Percentiles rank a stretch among this genome's conserved stretches.
phyloP scores from a whole-genome alignment of 1,140 invertebrate genomes.

The Ceratoteleas bidentatus region DNA sequence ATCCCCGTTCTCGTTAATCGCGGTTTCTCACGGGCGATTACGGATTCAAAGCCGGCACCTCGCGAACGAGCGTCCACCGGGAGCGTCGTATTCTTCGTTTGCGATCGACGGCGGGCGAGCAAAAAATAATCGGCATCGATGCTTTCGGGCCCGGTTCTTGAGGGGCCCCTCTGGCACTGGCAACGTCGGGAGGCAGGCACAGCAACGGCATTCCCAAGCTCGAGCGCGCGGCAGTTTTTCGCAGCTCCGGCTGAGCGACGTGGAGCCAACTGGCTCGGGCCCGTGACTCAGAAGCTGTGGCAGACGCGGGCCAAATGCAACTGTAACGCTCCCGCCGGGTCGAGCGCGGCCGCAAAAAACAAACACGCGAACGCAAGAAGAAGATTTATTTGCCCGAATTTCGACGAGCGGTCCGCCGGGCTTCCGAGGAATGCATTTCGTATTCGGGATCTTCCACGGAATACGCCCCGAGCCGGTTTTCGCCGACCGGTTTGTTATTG shows the following conservation, averaged over 20 bases:
- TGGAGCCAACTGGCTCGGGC: slow-evolving; percentile 40
- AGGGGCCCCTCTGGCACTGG: slow-evolving; percentile 62
- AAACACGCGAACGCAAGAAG: slow-evolving; percentile 51
- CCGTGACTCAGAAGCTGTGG: slow-evolving; percentile 71
- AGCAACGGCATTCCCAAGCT: slow-evolving; percentile 76
- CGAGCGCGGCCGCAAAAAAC: slow-evolving; percentile 33
- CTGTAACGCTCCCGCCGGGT: slow-evolving; percentile 34
- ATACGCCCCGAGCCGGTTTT: slow-evolving; percentile 68
- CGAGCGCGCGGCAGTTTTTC: slow-evolving; percentile 76
- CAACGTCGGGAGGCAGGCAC: slow-evolving; percentile 66
- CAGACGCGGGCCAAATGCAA: slow-evolving; percentile 55
- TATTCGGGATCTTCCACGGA: slow-evolving; percentile 77
- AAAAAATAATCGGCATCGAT: slow-evolving; percentile 59
- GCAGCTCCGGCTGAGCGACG: slow-evolving; percentile 70
- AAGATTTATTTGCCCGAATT: slow-evolving; percentile 80
- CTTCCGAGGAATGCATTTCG: slow-evolving; percentile 79
- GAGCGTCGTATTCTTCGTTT: slow-evolving; percentile 50
- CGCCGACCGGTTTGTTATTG: slow-evolving; percentile 72
- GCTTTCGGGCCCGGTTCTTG: slow-evolving; percentile 66
- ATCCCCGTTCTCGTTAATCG: no score
- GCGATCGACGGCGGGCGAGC: slow-evolving; percentile 33
- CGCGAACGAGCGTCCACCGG: slow-evolving; percentile 18
- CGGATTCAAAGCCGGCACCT: slow-evolving; percentile 25
- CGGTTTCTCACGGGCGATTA: slow-evolving; percentile 31
- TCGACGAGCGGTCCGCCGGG: slow-evolving; percentile 72